Percentiles rank a stretch among this genome's conserved stretches.
Conservation (phyloP, 2,113 vertebrate species). For the Ginglymostoma cirratum region DNA sequence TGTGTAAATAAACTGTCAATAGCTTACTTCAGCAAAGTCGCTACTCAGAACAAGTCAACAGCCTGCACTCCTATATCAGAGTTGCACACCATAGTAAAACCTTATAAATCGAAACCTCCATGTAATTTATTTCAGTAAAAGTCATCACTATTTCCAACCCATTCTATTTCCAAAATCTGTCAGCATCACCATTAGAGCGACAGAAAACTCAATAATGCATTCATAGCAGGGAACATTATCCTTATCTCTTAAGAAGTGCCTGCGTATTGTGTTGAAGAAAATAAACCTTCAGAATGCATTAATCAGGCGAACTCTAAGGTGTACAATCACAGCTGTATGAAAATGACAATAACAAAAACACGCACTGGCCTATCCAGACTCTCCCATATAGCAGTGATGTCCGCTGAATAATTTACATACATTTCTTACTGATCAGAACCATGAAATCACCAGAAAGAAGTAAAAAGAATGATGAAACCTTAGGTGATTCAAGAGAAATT, state of each 20-base stretch:
- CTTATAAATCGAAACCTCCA: neutral
- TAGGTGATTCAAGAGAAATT: neutral
- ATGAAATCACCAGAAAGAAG: neutral
- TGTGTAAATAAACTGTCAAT: neutral
- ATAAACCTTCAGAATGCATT: neutral
- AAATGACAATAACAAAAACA: neutral
- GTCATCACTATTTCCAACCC: neutral
- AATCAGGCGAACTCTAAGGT: neutral
- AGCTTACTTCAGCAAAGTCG: neutral
- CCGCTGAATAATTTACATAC: neutral
- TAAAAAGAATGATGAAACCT: neutral
- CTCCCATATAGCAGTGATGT: neutral
- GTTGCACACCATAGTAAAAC: neutral
- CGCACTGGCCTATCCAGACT: neutral
- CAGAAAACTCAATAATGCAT: neutral
- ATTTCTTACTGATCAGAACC: neutral
- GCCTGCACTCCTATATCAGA: neutral
- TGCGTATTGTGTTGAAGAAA: neutral
- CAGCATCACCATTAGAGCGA: neutral
- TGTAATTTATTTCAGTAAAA: neutral
- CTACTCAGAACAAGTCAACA: neutral
- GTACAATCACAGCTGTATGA: neutral
- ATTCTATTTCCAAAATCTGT: neutral
- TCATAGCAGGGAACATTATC: neutral
- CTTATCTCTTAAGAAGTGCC: neutral